Percentiles rank a stretch among this genome's conserved stretches.
phyloP scores from a whole-genome alignment of 2,113 vertebrate species.

The Chascanopsetta lugubris region DNA sequence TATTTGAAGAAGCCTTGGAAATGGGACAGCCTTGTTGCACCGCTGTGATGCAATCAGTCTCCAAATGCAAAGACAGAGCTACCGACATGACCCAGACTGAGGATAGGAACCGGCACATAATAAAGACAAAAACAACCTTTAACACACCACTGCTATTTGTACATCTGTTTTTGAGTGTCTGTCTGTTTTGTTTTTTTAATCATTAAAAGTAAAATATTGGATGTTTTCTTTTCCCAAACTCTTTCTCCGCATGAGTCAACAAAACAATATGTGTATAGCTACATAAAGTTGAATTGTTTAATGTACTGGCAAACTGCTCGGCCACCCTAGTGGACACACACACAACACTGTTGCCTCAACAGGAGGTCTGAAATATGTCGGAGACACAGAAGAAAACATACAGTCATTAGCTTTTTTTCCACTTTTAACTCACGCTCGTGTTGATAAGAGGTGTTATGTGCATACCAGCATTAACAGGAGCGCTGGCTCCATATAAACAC shows the following conservation, averaged over 20 bases:
- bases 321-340: not conserved
- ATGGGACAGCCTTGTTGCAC: too few species aligned
- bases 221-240: not conserved
- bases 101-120: not conserved
- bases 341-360: not conserved
- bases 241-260: not conserved
- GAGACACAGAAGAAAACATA: not conserved
- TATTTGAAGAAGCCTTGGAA: too few species aligned
- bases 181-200: not conserved
- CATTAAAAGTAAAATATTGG: not conserved
- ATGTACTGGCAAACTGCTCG: not conserved
- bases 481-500: constrained; percentile 17
- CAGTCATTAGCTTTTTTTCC: constrained; percentile 1
- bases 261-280: not conserved
- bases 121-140: not conserved
- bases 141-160: not conserved
- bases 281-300: not conserved
- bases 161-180: not conserved
- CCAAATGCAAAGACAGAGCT: too few species aligned
- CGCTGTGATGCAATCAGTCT: too few species aligned
- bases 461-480: not conserved
- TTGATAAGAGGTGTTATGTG: constrained; percentile 1
- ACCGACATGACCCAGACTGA: not conserved
- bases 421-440: constrained; percentile 1
- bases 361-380: not conserved